These are phyloP conservation scores for Drosophila nigromelanica DNA, from an alignment of 1,140 invertebrate genomes.

Conservation along the genomic window DNA sequence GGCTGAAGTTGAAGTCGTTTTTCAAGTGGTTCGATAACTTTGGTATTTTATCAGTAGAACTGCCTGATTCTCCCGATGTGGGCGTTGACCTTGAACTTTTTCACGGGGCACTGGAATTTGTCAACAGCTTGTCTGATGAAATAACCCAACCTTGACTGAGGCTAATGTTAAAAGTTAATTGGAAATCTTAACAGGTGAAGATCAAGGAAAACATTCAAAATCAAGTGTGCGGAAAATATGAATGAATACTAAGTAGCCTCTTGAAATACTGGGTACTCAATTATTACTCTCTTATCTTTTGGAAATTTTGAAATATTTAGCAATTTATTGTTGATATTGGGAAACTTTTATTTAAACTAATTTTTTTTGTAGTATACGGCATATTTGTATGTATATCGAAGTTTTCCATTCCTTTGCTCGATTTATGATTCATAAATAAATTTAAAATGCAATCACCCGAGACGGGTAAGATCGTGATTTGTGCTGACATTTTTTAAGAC, in stretches of 20 bases:
- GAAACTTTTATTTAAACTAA: too few relatives aligned
- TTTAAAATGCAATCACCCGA: slow-evolving; percentile 49
- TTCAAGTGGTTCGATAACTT: slow-evolving; percentile 45
- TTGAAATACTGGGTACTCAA: not conserved
- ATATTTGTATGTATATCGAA: not conserved
- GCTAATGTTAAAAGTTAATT: slow-evolving; percentile 31
- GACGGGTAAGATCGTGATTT: slow-evolving; percentile 60
- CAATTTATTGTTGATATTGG: too few relatives aligned
- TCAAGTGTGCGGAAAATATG: not conserved
- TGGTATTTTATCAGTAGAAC: slow-evolving; percentile 68
- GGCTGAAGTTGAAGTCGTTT: slow-evolving; percentile 17
- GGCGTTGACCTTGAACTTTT: slow-evolving; percentile 35
- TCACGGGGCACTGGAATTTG: slow-evolving; percentile 14
- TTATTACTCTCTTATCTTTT: not conserved
- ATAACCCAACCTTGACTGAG: slow-evolving; percentile 13
- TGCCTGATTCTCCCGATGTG: not conserved
- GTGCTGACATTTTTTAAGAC: slow-evolving; percentile 60
- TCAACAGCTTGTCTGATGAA: slow-evolving; percentile 15
- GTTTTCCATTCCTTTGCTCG: not conserved
- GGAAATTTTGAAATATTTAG: too few relatives aligned
- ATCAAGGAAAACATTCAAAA: slow-evolving; percentile 5
- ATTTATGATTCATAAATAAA: slow-evolving; percentile 43
- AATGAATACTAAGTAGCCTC: not conserved
- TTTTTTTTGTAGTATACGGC: too few relatives aligned
- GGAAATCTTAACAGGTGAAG: slow-evolving; percentile 21